phyloP scores from a whole-genome alignment of 2,113 vertebrate species.

The Parotia lawesii region DNA sequence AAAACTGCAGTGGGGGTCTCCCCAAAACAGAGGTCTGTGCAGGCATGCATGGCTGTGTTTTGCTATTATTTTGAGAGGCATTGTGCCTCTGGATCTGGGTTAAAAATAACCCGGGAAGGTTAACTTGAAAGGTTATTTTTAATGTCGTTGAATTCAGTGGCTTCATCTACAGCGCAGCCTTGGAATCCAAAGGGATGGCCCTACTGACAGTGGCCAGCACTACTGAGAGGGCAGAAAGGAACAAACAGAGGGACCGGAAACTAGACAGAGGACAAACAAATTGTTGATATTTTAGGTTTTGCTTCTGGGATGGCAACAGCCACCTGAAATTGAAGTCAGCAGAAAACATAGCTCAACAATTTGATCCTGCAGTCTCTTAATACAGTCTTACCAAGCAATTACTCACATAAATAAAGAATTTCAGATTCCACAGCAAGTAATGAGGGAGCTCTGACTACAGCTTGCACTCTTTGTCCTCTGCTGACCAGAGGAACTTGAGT shows the following conservation, averaged over 20 bases:
- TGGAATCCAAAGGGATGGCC: background rate
- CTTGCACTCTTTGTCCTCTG: slow-evolving; percentile 6
- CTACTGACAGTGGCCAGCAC: background rate
- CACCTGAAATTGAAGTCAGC: background rate
- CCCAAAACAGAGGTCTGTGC: slow-evolving; percentile 22
- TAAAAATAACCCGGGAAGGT: slow-evolving; percentile 42
- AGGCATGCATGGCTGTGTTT: background rate
- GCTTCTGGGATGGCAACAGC: background rate
- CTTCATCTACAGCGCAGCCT: background rate
- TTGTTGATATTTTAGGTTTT: background rate
- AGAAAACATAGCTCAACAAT: background rate
- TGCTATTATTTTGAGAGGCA: background rate
- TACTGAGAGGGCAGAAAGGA: background rate
- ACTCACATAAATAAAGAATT: background rate
- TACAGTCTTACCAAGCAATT: background rate
- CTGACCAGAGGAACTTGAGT: slow-evolving; percentile 24
- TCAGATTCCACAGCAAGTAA: background rate
- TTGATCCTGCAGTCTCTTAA: background rate
- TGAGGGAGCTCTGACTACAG: background rate
- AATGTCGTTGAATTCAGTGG: background rate
- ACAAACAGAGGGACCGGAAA: background rate
- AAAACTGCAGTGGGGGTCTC: background rate
- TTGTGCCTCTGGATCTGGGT: background rate
- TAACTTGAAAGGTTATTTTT: slow-evolving; percentile 5
- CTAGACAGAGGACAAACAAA: background rate